phyloP scores from a whole-genome alignment of 2,797 vertebrate genomes.

The Rhinichthys osculus region DNA sequence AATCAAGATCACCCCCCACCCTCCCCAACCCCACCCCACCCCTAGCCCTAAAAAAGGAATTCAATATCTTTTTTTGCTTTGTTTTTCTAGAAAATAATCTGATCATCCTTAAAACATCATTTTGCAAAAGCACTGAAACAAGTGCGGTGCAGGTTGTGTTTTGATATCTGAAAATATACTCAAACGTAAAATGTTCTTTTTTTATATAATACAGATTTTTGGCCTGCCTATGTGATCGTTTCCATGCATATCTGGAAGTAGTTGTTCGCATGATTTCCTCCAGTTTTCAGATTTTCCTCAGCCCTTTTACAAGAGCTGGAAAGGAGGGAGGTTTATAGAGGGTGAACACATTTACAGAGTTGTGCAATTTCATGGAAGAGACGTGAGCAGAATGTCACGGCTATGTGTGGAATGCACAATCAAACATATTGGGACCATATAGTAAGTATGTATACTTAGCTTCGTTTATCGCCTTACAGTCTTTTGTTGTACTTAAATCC shows the following conservation, averaged over 20 bases:
- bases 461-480: neutral
- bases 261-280: neutral
- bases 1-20: neutral
- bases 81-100: neutral
- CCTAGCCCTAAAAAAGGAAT: neutral
- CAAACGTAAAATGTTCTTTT: neutral
- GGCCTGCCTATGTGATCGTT: neutral
- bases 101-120: neutral
- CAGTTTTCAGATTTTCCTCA: conserved; percentile 1
- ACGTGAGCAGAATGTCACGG: conserved; percentile 22
- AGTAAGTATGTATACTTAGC: neutral
- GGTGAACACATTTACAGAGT: neutral
- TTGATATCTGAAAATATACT: neutral
- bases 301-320: conserved; percentile 21
- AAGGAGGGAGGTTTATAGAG: conserved; percentile 28
- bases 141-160: neutral
- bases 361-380: conserved; percentile 47
- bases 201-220: neutral
- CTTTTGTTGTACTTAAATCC: conserved; percentile 32
- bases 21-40: neutral
- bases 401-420: conserved; percentile 14
- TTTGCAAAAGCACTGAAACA: no score
- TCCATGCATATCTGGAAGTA: conserved; percentile 7
- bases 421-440: conserved; percentile 59
- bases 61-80: neutral